Base-by-base conservation (phyloP, 2,113 vertebrate species). In the Centrocercus urophasianus region DNA sequence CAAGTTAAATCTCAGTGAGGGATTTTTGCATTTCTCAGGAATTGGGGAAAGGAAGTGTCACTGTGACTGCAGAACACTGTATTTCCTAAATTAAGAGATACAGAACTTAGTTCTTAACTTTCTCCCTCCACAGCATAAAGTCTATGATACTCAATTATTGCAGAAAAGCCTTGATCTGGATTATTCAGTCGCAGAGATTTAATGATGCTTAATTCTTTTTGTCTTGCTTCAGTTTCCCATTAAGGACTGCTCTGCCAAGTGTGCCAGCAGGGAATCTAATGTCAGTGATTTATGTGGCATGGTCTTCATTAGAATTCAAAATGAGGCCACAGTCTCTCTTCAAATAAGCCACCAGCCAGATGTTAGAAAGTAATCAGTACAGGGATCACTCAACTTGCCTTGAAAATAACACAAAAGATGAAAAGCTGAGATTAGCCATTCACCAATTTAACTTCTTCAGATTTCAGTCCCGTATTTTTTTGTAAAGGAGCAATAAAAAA, bases 221-320 rank as follows among this genome's bases (percentile, higher is more conserved):
- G 22, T 78, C 34, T 83, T 88, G 38, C 60, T 74, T 90, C 69
- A 81, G 25, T 59, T 83, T 88, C 64, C 54, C 18, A 16, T 61
- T 2, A 7, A 74, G 64, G 50, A 69, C 32, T 79, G 42, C 45
- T 73, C 48, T 85, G 69, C 64, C 72, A 76, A 77, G 38, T 64
- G 25, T 89, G 43, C 64, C 65, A 78, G 20, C 30, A 91, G 73
- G 65, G 76, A 86, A 45, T 74, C 25, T 64, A 45, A 38, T 1
- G 0, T 47, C 45, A 83, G 38, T 78, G 71, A 74, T 88, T 88
- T 93, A 70, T 88, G 34, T 52, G 36, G 60, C 0, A 0, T 80
- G 40, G 22, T 61, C 71, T 88, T 93, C 57, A 86, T 89, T 89
- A 78, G 50, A 87, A 95, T 93, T 93, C 91, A 93, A 67, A 93